phyloP scores from a whole-genome alignment of 2,113 vertebrate species.

The Lucifuga dentata region DNA sequence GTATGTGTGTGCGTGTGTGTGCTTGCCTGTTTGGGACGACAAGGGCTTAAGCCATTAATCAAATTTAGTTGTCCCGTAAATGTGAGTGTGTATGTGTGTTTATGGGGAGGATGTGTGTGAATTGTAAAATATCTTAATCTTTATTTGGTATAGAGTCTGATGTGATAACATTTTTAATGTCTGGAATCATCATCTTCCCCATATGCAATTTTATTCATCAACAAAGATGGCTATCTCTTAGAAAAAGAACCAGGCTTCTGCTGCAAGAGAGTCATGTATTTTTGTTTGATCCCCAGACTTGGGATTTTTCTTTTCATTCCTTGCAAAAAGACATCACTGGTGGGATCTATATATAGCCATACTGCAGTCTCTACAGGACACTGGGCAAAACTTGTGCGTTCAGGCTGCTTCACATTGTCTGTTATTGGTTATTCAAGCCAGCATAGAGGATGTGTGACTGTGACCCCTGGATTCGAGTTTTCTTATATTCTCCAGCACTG shows the following conservation, averaged over 20 bases:
- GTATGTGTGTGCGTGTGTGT: background rate
- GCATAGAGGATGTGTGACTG: conserved; percentile 28
- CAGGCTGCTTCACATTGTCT: conserved; percentile 33
- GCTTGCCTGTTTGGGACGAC: conserved; percentile 28
- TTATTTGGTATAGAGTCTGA: too few relatives aligned
- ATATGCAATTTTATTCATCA: conserved; percentile 65
- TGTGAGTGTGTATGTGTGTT: conserved; percentile 1
- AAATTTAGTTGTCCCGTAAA: conserved; percentile 69
- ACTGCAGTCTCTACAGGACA: conserved; percentile 49
- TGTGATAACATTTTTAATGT: conserved; percentile 43
- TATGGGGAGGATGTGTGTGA: background rate
- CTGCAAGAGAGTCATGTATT: conserved; percentile 32
- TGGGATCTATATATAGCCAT: conserved; percentile 52
- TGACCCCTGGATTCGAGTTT: background rate
- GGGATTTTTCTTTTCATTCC: background rate
- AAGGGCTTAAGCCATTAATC: conserved; percentile 59
- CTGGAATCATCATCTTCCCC: conserved; percentile 50
- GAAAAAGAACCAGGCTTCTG: conserved; percentile 27
- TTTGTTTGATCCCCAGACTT: conserved; percentile 28
- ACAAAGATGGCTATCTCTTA: conserved; percentile 70
- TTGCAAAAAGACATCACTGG: conserved; percentile 22
- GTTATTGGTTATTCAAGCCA: conserved; percentile 59
- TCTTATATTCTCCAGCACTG: conserved; percentile 17
- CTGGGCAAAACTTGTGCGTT: conserved; percentile 45
- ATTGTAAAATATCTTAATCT: too few relatives aligned